Evolutionary conservation across 2,888 invertebrate genomes (phyloP), one percentile per base, ranked within the genome.

Genomic region (Agriopis leucophaearia): DNA sequence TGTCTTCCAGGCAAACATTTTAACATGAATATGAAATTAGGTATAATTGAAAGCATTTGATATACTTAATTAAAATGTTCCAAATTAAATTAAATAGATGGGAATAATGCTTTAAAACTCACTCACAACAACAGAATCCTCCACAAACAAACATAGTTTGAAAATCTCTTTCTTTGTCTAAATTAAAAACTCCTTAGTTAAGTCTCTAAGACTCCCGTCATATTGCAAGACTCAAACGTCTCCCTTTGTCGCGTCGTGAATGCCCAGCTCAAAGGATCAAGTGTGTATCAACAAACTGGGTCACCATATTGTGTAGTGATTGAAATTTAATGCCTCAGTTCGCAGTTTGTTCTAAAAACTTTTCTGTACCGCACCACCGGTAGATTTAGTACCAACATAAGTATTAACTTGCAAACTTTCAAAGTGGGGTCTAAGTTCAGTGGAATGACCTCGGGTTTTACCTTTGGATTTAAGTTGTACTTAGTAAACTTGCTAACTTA

Each of bases 281-380:
- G 75, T 78, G 72, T 59, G 78, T 75, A 76, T 76, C 69, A 73
- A 64, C 47, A 70, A 84, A 82, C 74, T 82, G 45, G 82, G 83
- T 79, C 82, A 71, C 81, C 82, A 82, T 86, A 79, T 82, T 84
- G 82, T 85, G 77, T 83, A 78, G 81, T 86, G 86, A 87, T 87
- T 86, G 87, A 85, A 87, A 86, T 86, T 87, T 86, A 87, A 87
- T 86, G 80, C 80, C 72, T 60, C 69, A 78, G 78, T 82, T 82
- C 74, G 66, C 78, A 79, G 81, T 83, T 82, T 82, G 81, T 85
- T 85, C 81, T 76, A 76, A 72, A 76, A 71, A 62, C 77, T 85
- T 80, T 85, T 82, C 83, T 73, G 55, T 59, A 69, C 69, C 58
- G 15, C 51, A 71, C 66, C 58, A 45, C 64, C 60, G 52, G 63